Conservation (phyloP, 2,888 invertebrate genomes). For the Papilio protenor region DNA sequence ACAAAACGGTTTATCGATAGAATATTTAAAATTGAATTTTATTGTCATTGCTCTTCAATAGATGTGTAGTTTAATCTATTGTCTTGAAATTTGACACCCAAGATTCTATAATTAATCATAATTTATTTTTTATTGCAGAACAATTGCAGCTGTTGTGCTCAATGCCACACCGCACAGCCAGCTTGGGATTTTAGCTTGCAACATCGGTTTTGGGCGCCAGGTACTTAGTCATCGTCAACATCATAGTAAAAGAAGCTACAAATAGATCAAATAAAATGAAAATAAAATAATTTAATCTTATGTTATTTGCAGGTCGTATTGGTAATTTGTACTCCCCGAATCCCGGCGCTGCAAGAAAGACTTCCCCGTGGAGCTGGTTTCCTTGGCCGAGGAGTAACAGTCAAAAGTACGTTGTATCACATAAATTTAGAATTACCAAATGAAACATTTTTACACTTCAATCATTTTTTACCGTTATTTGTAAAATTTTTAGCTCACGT, state of each 20-base stretch:
- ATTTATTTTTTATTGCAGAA: constrained; percentile 57
- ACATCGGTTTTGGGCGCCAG: constrained; percentile 81
- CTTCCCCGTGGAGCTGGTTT: constrained; percentile 89
- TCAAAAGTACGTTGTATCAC: constrained; percentile 69
- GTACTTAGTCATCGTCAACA: constrained; percentile 52
- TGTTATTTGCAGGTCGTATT: constrained; percentile 83
- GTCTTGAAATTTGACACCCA: not conserved
- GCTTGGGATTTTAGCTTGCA: constrained; percentile 81
- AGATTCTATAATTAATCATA: not conserved
- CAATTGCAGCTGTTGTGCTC: constrained; percentile 76
- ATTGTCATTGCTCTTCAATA: too few species aligned
- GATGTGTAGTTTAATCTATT: not conserved
- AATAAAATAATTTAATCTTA: constrained; percentile 41
- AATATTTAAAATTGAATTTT: too few species aligned
- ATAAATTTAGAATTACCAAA: not conserved
- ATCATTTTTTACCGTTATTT: too few species aligned
- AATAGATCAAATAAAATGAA: not conserved
- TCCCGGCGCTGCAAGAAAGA: constrained; percentile 86
- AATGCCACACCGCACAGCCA: constrained; percentile 75
- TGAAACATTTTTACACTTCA: too few species aligned
- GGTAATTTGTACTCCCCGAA: constrained; percentile 94
- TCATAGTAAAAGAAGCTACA: not conserved
- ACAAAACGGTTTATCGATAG: not conserved
- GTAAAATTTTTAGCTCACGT: too few species aligned
- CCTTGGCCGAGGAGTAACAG: constrained; percentile 87